Evolutionary conservation across 2,797 vertebrate genomes (phyloP), one percentile per base, ranked within the genome.

Genomic region (Brachyrhaphis roseni): DNA sequence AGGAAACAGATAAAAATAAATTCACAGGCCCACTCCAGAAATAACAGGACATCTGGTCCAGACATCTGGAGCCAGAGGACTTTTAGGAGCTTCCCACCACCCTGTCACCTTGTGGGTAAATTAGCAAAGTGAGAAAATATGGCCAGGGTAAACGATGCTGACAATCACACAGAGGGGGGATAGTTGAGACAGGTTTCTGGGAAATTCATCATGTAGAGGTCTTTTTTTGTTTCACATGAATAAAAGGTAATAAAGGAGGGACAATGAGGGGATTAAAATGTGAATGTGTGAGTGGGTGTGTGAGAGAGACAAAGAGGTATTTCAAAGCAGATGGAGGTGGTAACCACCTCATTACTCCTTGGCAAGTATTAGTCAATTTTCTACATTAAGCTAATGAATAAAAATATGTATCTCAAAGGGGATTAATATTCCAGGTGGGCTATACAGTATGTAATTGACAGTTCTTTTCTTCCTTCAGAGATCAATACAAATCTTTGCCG

Each of bases 1-100:
- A 90, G 92, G 85, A 91, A 91, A 92, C 78, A 78, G 86, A 92
- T 91, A 91, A 85, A 93, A 78, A 92, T 93, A 85, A 88, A 92
- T 91, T 92, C 89, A 87, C 85, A 90, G 88, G 91, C 87, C 90
- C 87, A 90, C 88, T 92, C 86, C 93, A 93, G 89, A 92, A 94
- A 95, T 95, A 94, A 95, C 93, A 91, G 92, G 93, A 93, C 95
- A 96, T 95, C 95, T 96, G 95, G 94, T 94, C 82, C 84, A 89
- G 93, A 93, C 95, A 96, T 95, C 95, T 96, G 94, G 94, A 95
- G 93, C 91, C 90, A 94, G 90, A 93, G 91, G 91, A 93, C 94
- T 93, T 94, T 93, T 86, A 92, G 92, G 88, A 93, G 93, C 93
- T 92, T 92, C 90, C 88, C 91, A 88, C 90, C 93, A 93, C 92